Conservation (phyloP, 2,113 vertebrate species). For the Piprites chloris region DNA sequence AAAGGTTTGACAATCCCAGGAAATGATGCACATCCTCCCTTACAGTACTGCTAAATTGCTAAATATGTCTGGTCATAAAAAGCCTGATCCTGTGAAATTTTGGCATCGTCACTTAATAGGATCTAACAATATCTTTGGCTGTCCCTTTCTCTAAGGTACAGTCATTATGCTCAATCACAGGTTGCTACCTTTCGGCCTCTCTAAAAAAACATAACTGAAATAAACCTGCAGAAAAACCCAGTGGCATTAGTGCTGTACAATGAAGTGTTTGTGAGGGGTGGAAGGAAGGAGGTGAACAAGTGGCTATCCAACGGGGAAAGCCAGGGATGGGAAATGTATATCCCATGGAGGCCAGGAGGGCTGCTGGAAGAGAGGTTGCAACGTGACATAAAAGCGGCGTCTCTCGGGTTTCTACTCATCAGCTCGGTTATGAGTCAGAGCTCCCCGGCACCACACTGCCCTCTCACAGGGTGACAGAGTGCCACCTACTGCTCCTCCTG, state of each 20-base stretch:
- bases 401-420: not conserved
- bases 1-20: constrained; percentile 42
- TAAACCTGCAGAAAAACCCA: not conserved
- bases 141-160: not conserved
- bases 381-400: rapidly evolving
- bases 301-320: not conserved
- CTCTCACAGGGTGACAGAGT: not conserved
- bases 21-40: constrained; percentile 50
- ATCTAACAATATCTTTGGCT: not conserved
- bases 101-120: not conserved
- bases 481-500: not conserved
- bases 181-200: not conserved
- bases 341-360: not conserved
- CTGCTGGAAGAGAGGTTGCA: not conserved
- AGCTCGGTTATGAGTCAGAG: not conserved
- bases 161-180: not conserved
- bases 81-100: not conserved
- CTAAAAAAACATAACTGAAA: not conserved
- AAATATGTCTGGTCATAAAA: constrained; percentile 17
- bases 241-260: not conserved
- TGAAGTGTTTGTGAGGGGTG: not conserved
- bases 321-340: not conserved
- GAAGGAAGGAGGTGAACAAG: not conserved
- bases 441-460: not conserved
- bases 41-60: not conserved